These are phyloP conservation scores for Limnodromus scolopaceus DNA, from an alignment of 2,797 vertebrate species.

Conservation along the genomic window DNA sequence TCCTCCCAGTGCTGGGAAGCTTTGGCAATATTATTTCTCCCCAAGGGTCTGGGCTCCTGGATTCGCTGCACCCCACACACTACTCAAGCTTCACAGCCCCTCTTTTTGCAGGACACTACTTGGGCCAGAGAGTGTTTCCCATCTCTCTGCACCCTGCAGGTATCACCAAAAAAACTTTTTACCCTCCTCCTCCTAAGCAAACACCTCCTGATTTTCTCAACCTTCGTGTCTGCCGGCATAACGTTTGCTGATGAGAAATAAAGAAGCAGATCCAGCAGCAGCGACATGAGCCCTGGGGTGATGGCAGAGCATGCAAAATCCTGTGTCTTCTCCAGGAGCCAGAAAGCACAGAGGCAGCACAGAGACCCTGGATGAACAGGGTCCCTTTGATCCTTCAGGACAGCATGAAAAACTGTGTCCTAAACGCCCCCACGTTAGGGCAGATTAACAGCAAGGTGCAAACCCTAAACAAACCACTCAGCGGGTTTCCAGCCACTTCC, in stretches of 20 bases:
- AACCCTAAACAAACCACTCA: neutral
- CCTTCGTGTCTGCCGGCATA: rapidly evolving
- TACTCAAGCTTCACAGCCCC: neutral
- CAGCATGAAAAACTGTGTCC: neutral
- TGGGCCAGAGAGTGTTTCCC: rapidly evolving
- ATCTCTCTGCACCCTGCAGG: neutral
- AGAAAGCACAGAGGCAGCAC: neutral
- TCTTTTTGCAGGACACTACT: neutral
- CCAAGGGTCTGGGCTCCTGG: neutral
- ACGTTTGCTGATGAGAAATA: neutral
- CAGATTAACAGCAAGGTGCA: neutral
- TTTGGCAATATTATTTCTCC: neutral
- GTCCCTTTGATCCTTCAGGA: neutral
- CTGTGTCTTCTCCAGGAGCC: neutral
- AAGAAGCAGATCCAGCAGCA: neutral
- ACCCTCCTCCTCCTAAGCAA: neutral
- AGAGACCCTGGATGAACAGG: neutral
- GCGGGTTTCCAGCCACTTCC: neutral
- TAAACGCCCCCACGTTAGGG: neutral
- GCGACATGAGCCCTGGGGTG: rapidly evolving
- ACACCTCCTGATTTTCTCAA: neutral
- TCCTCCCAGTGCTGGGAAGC: neutral
- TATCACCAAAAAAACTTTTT: neutral
- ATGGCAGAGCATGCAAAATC: rapidly evolving
- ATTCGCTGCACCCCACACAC: neutral